These are phyloP conservation scores for Jordanella pulchra DNA, from an alignment of 2,797 vertebrate genomes.

Conservation along the genomic window DNA sequence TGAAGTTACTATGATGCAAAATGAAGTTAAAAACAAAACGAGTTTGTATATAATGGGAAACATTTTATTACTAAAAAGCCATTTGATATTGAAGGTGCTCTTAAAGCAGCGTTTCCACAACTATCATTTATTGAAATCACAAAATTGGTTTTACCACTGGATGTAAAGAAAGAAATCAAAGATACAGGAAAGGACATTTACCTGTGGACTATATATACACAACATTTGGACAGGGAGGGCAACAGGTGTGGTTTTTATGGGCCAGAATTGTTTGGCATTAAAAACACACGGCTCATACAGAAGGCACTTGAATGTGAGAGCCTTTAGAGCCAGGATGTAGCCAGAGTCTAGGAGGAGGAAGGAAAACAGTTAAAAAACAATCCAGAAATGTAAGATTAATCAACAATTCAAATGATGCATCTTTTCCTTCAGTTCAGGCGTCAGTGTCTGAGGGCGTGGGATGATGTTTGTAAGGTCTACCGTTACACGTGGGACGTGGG, in stretches of 20 bases:
- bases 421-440: constrained; percentile 59
- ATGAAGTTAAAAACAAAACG: constrained; percentile 34
- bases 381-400: constrained; percentile 19
- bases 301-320: constrained; percentile 79
- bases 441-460: constrained; percentile 18
- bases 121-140: constrained; percentile 80
- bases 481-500: constrained; percentile 61
- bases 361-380: constrained; percentile 32
- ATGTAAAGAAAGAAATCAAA: constrained; percentile 58
- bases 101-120: constrained; percentile 73
- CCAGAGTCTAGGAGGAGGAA: constrained; percentile 41
- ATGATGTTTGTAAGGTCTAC: constrained; percentile 3
- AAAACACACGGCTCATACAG: constrained; percentile 67
- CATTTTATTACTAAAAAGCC: constrained; percentile 83
- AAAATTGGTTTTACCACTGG: constrained; percentile 66
- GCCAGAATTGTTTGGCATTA: constrained; percentile 56
- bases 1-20: not conserved
- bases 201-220: constrained; percentile 72
- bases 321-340: constrained; percentile 65
- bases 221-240: constrained; percentile 46
- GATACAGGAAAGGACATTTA: constrained; percentile 67
- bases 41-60: constrained; percentile 74
- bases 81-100: constrained; percentile 73
- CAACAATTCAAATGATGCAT: constrained; percentile 45
- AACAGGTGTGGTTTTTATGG: constrained; percentile 47